Conservation (phyloP, 1,140 invertebrate genomes). For the Cephus cinctus region DNA sequence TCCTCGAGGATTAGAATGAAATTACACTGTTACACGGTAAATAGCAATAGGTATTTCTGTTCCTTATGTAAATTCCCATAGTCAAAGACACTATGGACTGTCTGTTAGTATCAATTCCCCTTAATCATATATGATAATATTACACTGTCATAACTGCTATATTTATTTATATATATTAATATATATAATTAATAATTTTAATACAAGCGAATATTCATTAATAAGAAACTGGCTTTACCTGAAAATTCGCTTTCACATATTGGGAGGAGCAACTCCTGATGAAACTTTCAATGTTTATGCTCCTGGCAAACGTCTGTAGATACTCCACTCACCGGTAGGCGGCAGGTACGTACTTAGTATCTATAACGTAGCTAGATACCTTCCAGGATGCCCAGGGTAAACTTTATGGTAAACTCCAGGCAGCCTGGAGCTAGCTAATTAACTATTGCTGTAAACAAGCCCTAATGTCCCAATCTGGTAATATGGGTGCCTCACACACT, state of each 20-base stretch:
- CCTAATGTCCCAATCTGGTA: constrained; percentile 25
- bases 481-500: neutral
- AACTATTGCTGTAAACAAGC: constrained; percentile 29
- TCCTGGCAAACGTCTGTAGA: constrained; percentile 5
- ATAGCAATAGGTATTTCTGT: neutral
- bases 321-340: constrained; percentile 4
- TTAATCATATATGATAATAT: constrained; percentile 12
- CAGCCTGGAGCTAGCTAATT: constrained; percentile 26
- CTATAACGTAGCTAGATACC: no score
- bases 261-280: constrained; percentile 7
- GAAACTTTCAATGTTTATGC: constrained; percentile 16
- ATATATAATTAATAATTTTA: no score
- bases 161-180: no score
- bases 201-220: no score
- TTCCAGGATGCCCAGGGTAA: constrained; percentile 3
- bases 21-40: neutral
- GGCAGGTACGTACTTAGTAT: neutral
- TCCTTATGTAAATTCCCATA: constrained; percentile 5
- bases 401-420: constrained; percentile 8
- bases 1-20: neutral
- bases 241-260: neutral
- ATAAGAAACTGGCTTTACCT: no score
- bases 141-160: constrained; percentile 8
- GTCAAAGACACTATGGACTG: neutral
- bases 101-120: no score